Base-by-base conservation (phyloP, 2,113 vertebrate species). In the Pimephales promelas region DNA sequence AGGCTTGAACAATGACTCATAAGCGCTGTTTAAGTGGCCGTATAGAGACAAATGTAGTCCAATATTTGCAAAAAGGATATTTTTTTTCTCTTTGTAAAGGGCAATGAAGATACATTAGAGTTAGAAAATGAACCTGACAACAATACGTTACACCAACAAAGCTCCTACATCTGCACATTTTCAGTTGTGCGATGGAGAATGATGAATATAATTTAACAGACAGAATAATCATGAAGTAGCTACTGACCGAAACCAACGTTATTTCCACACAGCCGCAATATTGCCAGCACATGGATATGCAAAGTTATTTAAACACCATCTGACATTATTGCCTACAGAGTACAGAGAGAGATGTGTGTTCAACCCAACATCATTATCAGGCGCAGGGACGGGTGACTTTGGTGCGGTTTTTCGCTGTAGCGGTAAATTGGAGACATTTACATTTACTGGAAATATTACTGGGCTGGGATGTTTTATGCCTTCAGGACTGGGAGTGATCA, bases 391-490 rank as follows among this genome's bases (percentile, higher is more conserved):
- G 79, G 81, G 59, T 79, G 88, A 89, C 83, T 85, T 79, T 74
- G 83, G 49, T 83, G 87, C 86, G 88, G 90, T 75, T 89, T 89
- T 91, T 88, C 82, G 89, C 86, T 84, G 89, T 91, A 90, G 85
- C 89, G 89, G 90, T 87, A 93, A 87, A 92, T 89, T 81, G 89
- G 87, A 90, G 87, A 87, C 88, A 90, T 92, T 90, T 90, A 84
- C 89, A 92, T 89, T 87, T 90, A 90, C 90, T 92, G 91, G 86
- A 85, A 86, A 88, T 70, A 84, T 85, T 85, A 61, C 64, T 84
- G 36, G 72, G 70, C 36, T 82, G 70, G 79, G 73, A 70, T 82
- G 36, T 81, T 74, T 79, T 68, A 84, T 82, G 45, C 59, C 83
- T 85, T 78, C 16, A 73, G 84, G 84, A 82, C 59, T 77, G 72